phyloP scores from a whole-genome alignment of 1,140 invertebrate genomes.

The Reticulitermes speratus region DNA sequence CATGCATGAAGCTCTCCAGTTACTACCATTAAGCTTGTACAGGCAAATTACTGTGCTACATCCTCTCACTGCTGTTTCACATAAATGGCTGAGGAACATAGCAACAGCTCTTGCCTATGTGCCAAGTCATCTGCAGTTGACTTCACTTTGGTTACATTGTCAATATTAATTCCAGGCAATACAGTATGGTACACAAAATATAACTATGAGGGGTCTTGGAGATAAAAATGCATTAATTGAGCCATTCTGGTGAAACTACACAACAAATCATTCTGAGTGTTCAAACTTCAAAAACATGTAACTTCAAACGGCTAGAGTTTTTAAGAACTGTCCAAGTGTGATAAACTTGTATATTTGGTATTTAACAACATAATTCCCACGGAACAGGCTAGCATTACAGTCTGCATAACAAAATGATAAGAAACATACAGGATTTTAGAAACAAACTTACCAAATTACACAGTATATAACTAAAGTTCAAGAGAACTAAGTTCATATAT shows the following conservation, averaged over 20 bases:
- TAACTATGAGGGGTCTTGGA: not conserved
- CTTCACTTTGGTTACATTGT: not conserved
- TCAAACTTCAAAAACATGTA: not conserved
- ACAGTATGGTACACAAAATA: conserved; percentile 4
- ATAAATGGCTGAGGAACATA: not conserved
- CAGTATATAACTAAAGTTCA: too few species aligned
- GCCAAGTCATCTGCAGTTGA: not conserved
- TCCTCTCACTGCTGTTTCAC: too few species aligned
- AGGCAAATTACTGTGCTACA: not conserved
- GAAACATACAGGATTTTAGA: too few species aligned
- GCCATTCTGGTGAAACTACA: not conserved
- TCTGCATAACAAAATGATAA: too few species aligned
- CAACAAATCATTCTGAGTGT: not conserved
- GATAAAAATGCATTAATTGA: not conserved
- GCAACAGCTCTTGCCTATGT: not conserved
- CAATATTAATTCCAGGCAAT: not conserved
- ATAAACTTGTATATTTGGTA: too few species aligned
- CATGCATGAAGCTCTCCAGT: not conserved
- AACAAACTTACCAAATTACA: too few species aligned
- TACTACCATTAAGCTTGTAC: not conserved
- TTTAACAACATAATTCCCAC: too few species aligned
- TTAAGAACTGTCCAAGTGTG: too few species aligned
- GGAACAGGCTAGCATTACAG: too few species aligned
- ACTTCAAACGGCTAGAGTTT: too few species aligned
- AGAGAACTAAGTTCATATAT: too few species aligned